A percentile compares a stretch with the other conserved stretches of the same genome.
Evolutionary conservation across 2,797 vertebrate species (phyloP).

Genomic region (Oophaga sylvatica): DNA sequence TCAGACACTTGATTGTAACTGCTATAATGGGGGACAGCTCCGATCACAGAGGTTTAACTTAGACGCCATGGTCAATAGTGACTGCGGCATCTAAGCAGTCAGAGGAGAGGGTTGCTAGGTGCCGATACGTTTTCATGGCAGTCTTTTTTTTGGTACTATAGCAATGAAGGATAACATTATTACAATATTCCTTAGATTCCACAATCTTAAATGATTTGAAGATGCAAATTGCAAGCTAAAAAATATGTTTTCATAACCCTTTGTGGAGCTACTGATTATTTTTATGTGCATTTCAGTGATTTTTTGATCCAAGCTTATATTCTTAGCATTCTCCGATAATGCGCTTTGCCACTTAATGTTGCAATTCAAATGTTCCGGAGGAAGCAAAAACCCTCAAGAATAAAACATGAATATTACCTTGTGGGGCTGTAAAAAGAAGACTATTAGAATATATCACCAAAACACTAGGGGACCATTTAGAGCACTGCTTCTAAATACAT

Average conservation of each 20-base stretch:
- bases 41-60: no score
- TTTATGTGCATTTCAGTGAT: constrained; percentile 71
- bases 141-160: no score
- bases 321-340: constrained; percentile 86
- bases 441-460: constrained; percentile 98
- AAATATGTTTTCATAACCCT: constrained; percentile 80
- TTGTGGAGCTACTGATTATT: constrained; percentile 75
- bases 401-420: constrained; percentile 94
- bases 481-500: constrained; percentile 92
- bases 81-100: no score
- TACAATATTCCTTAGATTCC: neutral
- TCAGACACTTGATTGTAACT: no score
- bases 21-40: no score
- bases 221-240: neutral
- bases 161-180: neutral
- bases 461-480: constrained; percentile 96
- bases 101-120: no score
- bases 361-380: constrained; percentile 90
- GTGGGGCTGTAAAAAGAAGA: constrained; percentile 89
- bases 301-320: constrained; percentile 82
- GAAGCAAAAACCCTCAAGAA: constrained; percentile 88
- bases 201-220: neutral
- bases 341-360: constrained; percentile 91
- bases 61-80: no score
- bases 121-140: no score